phyloP scores from a whole-genome alignment of 2,113 vertebrate species.

The Triplophysa siluroides region DNA sequence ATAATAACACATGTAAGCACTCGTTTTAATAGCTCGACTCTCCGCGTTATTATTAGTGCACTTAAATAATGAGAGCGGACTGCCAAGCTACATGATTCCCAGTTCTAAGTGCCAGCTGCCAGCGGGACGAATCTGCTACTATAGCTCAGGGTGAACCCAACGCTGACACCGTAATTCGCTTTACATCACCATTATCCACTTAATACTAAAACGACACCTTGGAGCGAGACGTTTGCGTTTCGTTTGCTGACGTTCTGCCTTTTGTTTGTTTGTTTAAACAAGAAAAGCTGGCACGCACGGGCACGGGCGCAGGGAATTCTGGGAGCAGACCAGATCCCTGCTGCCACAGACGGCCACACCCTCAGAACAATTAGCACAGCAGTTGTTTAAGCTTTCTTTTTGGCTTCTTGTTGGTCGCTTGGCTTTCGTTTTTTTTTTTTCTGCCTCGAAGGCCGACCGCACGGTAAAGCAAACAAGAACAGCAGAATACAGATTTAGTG shows the following conservation, averaged over 20 bases:
- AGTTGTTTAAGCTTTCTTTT: slow-evolving; percentile 51
- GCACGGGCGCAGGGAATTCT: slow-evolving; percentile 58
- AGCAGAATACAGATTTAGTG: neutral
- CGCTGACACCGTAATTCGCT: neutral
- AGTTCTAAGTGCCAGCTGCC: neutral
- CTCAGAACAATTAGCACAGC: slow-evolving; percentile 64
- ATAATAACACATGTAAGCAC: slow-evolving; percentile 28
- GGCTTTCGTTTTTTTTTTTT: slow-evolving; percentile 48
- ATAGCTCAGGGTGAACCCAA: slow-evolving; percentile 18
- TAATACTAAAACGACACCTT: neutral
- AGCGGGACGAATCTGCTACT: neutral
- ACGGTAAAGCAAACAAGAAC: slow-evolving; percentile 58
- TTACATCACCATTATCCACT: slow-evolving; percentile 36
- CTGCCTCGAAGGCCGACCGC: slow-evolving; percentile 47
- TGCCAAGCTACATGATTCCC: slow-evolving; percentile 11
- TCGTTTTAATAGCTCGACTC: slow-evolving; percentile 23
- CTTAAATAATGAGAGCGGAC: slow-evolving; percentile 27
- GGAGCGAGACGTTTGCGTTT: slow-evolving; percentile 8
- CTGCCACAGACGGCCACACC: slow-evolving; percentile 67
- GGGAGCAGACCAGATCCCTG: slow-evolving; percentile 62
- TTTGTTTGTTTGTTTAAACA: neutral
- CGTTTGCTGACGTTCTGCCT: neutral
- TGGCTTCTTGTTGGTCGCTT: slow-evolving; percentile 45
- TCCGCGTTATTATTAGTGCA: slow-evolving; percentile 28
- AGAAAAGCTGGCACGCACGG: slow-evolving; percentile 43